Conservation (phyloP, 2,888 invertebrate species). For the Trachelus stipa region DNA sequence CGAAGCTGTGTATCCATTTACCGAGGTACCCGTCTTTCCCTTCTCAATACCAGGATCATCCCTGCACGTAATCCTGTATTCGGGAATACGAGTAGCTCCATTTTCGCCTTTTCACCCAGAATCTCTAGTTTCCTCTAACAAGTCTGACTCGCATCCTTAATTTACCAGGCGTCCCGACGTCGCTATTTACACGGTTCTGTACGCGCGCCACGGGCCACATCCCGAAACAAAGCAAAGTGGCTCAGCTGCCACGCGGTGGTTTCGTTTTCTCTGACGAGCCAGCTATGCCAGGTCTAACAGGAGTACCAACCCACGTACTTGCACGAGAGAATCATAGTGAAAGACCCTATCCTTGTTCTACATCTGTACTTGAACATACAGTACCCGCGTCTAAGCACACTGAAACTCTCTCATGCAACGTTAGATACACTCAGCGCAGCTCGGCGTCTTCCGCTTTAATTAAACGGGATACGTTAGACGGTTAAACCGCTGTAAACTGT, state of each 20-base stretch:
- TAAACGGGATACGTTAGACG: conserved; percentile 44
- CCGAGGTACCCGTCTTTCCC: not conserved
- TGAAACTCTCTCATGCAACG: conserved; percentile 12
- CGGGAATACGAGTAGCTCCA: not conserved
- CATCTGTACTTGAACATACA: not conserved
- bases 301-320: not conserved
- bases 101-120: not conserved
- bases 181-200: not conserved
- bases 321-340: not conserved
- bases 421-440: not conserved
- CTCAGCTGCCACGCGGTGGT: not conserved
- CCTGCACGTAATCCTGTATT: not conserved
- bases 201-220: not conserved
- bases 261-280: not conserved
- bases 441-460: conserved; percentile 37
- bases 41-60: not conserved
- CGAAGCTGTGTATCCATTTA: not conserved
- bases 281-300: not conserved
- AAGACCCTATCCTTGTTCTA: not conserved
- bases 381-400: not conserved
- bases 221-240: not conserved
- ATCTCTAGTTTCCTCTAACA: not conserved
- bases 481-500: conserved; percentile 42
- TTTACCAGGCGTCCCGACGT: not conserved
- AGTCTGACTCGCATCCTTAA: not conserved